Base-by-base conservation (phyloP, 2,113 vertebrate species). In the Mobula birostris region DNA sequence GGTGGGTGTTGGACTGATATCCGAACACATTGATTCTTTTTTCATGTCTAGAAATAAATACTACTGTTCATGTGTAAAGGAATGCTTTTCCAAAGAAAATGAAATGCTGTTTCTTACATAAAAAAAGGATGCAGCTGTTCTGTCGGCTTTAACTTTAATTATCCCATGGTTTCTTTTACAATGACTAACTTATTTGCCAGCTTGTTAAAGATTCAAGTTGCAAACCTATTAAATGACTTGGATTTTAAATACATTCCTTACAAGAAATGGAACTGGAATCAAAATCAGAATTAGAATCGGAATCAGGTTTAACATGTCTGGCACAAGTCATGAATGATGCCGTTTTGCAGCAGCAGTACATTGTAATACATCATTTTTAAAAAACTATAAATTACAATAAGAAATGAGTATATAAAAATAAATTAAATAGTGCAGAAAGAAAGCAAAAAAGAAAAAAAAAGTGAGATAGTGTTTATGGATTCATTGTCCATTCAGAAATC, bases 141-240 rank as follows among this genome's bases (percentile, higher is more conserved):
- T 74, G 61, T 27, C 74, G 91, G 66, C 70, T 93, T 76, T 74
- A 74, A 11, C 48, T 93, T 93, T 74, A 93, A 93, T 93, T 48
- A 56, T 93, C 70, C 40, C 91, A 93, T 93, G 14, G 61, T 90
- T 90, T 14, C 12, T 66, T 90, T 90, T 90, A 66, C 85, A 90
- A 66, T 68, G 61, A 32, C 5, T 36, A 36, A 66, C 61, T 90
- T 90, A 29, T 29, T 90, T 32, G 15, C 61, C 85, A 21, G 29
- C 14, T 66, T 61, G 58, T 88, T 61, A 88, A 83, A 83, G 21
- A 48, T 82, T 82, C 36, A 19, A 82, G 79, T 83, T 24, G 48
- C 56, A 85, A 88, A 63, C 29, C 85, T 68, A n/a, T 68, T 32
- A n/a, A 90, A 66, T 32, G 66, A 90, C 21, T 85, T 11, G 63